Evolutionary conservation across 2,113 vertebrate species (phyloP), one percentile per base, ranked within the genome.

Genomic region (Chrysochloris asiatica): DNA sequence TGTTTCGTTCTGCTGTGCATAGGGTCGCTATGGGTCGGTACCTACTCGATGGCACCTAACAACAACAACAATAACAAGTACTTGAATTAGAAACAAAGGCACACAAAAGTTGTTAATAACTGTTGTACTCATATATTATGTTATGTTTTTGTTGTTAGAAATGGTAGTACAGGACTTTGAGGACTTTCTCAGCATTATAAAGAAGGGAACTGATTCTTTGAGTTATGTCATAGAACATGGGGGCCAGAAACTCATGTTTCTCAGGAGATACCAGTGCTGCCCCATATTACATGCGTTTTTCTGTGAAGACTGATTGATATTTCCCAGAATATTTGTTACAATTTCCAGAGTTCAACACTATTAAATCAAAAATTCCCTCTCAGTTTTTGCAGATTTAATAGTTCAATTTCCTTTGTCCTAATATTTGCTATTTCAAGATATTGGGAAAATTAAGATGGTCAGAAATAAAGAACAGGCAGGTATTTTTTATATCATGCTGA

Each of bases 321-420:
- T 97, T 96, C 95, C 92, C 94, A 97, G 97, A 96, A 78, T 95
- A 95, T 97, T 96, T 90, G 9, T 95, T 95, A 95, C 88, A 95
- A 95, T 92, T 96, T 97, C 95, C 96, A 96, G 82, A 93, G 30
- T 96, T 97, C 56, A 3, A 91, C 95, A 97, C 88, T 97, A 96
- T 97, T 94, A 95, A 96, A 95, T 93, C 97, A 97, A 97, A 94
- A 93, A 77, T 95, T 82, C 93, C 63, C 50, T 90, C 63, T 82
- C 83, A 96, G 41, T 52, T 89, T 92, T 92, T 96, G 79, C 76
- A 96, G 89, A 89, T 93, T 96, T 96, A 78, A 94, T 38, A 90
- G 92, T 83, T 97, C 96, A 72, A 91, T 97, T 96, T 96, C 24
- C 14, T 26, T 59, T 26, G 10, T 28, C 9, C 36, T 90, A 91